Evolutionary conservation across 2,797 vertebrate genomes (phyloP).

Genomic region (Danio kyathit): DNA sequence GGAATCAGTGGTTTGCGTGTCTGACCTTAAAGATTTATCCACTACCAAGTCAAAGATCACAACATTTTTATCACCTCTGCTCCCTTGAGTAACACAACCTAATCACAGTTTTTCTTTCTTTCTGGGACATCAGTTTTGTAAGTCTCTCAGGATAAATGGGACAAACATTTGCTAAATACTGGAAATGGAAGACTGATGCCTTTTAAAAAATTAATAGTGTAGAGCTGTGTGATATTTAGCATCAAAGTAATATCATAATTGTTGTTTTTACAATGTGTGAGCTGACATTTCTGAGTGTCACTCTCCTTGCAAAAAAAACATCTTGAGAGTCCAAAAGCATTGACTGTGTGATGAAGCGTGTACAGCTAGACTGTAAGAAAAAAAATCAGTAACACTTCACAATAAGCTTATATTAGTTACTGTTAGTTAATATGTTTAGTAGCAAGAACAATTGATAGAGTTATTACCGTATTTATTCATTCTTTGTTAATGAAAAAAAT

Average conservation of each 20-base stretch:
- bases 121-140: conserved; percentile 13
- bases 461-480: too few relatives aligned
- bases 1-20: conserved; percentile 9
- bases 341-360: too few relatives aligned
- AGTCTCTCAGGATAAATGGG: not conserved
- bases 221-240: not conserved
- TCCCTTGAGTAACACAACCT: conserved; percentile 13
- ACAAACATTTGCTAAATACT: not conserved
- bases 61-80: conserved; percentile 23
- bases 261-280: too few relatives aligned
- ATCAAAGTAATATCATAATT: not conserved
- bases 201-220: not conserved
- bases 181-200: not conserved
- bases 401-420: too few relatives aligned
- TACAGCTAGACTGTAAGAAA: too few relatives aligned
- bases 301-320: too few relatives aligned
- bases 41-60: conserved; percentile 5
- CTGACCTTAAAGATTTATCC: conserved; percentile 9
- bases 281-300: too few relatives aligned
- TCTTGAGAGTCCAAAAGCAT: too few relatives aligned
- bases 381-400: too few relatives aligned
- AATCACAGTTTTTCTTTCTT: conserved; percentile 3
- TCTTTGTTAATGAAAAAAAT: too few relatives aligned
- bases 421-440: too few relatives aligned
- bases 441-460: too few relatives aligned